Evolutionary conservation across 1,140 invertebrate genomes (phyloP), one percentile per base, ranked within the genome.

Genomic region (Propsilocerus akamusi): DNA sequence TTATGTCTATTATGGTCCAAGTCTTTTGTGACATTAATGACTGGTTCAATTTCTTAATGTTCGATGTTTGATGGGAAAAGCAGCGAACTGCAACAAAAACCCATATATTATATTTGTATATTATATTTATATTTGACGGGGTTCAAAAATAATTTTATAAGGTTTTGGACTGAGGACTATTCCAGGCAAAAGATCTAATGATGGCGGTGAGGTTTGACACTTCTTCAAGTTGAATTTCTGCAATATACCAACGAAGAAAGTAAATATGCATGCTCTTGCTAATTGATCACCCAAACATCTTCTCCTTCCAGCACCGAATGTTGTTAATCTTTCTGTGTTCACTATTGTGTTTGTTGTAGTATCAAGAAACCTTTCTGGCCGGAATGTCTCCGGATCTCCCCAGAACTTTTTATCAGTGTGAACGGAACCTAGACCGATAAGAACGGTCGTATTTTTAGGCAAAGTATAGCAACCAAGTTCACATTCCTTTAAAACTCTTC

Each of bases 231-330:
- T 62, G 51, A 65, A 76, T 49, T 68, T 66, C 57, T 85, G 81
- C 50, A 88, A 62, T 11, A 88, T 69, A 5, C 76, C 74, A 3
- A 75, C 70, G 49, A 88, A 79, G 37, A 84, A 74, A 17, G 86
- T 66, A 58, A 88, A 89, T 3, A 84, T 58, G 52, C 83, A 81
- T 2, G 73, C 73, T 48, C 71, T 75, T 1, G 85, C 86, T 32
- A 90, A 62, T 1, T 74, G 66, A 63, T 88, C 82, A 1, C 86
- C 86, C 0, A 83, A 73, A 59, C 87, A 90, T 52, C 79, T 73
- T 55, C 83, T 71, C 54, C 62, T 60, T 75, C 84, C 83, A 59
- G 75, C 67, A 25, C 82, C 81, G 56, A 86, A 87, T 3, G 73
- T 64, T 52, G 80, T 72, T 5, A 81, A 58, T 47, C 74, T 72